Evolutionary conservation across 2,113 vertebrate species (phyloP).

Genomic region (Colius striatus): DNA sequence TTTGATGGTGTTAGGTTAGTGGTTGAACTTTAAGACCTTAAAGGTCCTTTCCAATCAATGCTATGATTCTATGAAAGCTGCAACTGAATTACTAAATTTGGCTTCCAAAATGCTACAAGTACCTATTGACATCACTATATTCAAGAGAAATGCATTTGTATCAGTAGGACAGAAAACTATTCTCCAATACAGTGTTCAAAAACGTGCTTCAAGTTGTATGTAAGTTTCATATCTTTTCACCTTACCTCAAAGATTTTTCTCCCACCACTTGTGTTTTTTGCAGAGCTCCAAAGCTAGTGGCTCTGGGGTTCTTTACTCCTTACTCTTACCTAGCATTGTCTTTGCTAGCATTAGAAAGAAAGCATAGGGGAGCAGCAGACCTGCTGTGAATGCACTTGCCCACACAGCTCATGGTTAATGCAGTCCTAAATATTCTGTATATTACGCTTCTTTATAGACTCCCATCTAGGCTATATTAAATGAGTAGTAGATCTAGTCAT

Average conservation of each 20-base stretch:
- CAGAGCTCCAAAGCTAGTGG: background rate
- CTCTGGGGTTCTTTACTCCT: background rate
- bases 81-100: background rate
- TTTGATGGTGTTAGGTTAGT: too few relatives aligned
- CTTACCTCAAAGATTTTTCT: background rate
- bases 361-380: background rate
- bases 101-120: background rate
- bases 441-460: background rate
- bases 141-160: background rate
- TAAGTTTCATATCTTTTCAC: background rate
- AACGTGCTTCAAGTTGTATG: background rate
- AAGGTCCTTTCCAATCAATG: too few relatives aligned
- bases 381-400: accelerated
- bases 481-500: background rate
- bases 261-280: background rate
- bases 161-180: background rate
- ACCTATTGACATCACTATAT: background rate
- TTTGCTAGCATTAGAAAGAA: background rate
- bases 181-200: background rate
- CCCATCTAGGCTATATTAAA: background rate
- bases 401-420: background rate
- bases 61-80: background rate
- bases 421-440: background rate
- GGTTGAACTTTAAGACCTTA: too few relatives aligned
- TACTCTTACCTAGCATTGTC: background rate